Percentiles rank a stretch among this genome's conserved stretches.
Evolutionary conservation across 2,888 invertebrate species (phyloP).

Genomic region (Polia nebulosa): DNA sequence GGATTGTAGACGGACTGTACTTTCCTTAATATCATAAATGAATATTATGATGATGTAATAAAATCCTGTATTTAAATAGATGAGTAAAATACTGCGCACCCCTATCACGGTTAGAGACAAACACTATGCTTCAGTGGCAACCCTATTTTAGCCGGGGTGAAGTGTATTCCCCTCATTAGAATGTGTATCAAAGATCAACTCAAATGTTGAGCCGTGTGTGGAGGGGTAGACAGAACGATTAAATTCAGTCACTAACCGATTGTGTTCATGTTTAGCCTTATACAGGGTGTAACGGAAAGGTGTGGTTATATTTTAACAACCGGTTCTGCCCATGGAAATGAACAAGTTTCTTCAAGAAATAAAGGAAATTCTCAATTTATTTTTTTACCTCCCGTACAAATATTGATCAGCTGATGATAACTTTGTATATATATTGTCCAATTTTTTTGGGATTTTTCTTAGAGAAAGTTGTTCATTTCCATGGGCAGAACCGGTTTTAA

Average conservation of each 20-base stretch:
- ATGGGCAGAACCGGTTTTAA: too few relatives aligned
- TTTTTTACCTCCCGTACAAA: too few relatives aligned
- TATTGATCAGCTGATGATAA: too few relatives aligned
- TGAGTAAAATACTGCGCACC: constrained; percentile 2
- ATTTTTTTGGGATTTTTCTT: too few relatives aligned
- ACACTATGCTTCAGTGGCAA: constrained; percentile 32
- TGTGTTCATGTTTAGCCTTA: neutral
- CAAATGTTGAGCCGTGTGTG: neutral
- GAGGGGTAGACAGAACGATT: constrained; percentile 9
- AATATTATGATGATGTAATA: neutral
- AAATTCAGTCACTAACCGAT: constrained; percentile 5
- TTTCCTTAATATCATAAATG: neutral
- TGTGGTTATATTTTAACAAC: too few relatives aligned
- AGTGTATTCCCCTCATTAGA: constrained; percentile 18
- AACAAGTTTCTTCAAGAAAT: too few relatives aligned
- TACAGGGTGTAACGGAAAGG: too few relatives aligned
- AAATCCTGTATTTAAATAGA: neutral
- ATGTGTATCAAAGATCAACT: constrained; percentile 11
- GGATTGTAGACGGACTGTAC: neutral
- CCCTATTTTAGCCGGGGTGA: constrained; percentile 36
- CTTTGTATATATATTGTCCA: too few relatives aligned
- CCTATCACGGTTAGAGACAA: constrained; percentile 4
- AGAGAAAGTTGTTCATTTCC: too few relatives aligned
- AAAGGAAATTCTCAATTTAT: too few relatives aligned
- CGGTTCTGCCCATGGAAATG: too few relatives aligned